Conservation (phyloP, 2,797 vertebrate species). For the Rhynchotus rufescens region DNA sequence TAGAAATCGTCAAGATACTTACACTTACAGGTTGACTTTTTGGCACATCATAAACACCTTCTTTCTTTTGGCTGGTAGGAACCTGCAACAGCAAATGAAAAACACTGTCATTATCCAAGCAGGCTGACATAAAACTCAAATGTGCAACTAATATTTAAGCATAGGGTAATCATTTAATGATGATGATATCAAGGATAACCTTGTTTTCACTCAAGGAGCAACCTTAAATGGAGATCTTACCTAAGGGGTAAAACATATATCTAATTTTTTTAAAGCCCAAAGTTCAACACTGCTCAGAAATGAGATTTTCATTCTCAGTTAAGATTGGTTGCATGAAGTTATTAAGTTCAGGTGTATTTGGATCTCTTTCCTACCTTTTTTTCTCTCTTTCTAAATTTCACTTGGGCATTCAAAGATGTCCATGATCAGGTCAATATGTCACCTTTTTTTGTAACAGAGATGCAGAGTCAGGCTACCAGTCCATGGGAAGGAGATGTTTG, state of each 20-base stretch:
- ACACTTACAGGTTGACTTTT: slow-evolving; percentile 99
- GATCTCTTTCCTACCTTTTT: neutral
- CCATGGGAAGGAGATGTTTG: neutral
- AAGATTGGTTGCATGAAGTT: neutral
- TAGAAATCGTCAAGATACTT: slow-evolving; percentile 78
- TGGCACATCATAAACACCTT: slow-evolving; percentile 99
- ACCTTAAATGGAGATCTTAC: neutral
- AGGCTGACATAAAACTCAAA: neutral
- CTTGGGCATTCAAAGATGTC: neutral
- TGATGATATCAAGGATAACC: neutral
- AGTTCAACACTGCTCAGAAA: neutral
- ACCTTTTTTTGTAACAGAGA: neutral
- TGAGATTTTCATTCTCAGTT: neutral
- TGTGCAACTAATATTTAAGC: neutral
- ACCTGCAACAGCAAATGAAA: slow-evolving; percentile 84
- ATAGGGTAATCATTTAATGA: neutral
- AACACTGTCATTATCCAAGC: neutral
- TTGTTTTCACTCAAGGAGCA: neutral
- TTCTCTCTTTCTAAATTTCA: neutral
- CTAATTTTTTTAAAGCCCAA: neutral
- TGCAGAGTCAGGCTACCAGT: neutral
- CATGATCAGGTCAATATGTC: neutral
- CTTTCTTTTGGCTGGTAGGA: slow-evolving; percentile 99
- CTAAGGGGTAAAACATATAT: neutral
- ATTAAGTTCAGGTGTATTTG: neutral